Evolutionary conservation across 2,888 invertebrate genomes (phyloP), one percentile per base, ranked within the genome.

Genomic region (Pantelozetes paolii): DNA sequence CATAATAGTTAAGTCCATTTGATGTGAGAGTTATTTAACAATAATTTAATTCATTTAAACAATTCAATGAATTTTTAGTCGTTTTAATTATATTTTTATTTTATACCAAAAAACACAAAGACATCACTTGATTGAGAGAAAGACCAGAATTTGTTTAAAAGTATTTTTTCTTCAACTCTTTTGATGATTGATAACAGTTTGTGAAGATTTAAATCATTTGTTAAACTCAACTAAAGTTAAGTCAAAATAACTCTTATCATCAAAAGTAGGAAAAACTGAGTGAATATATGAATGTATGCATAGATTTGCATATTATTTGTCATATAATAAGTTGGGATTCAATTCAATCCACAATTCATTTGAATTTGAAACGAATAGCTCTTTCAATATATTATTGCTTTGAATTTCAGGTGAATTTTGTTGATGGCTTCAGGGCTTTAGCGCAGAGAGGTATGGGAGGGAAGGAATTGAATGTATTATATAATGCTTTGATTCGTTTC

Each of bases 281-380:
- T 36, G 36, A 36, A 9, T 36, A 28, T 45, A 42, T 40, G 40
- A 45, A 69, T 13, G 69, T 15, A 69, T 26, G 45, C 13, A 69
- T 69, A 45, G 42, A 69, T 69, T 69, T 69, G 69, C 69, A 69
- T 69, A 45, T n/a, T n/a, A n/a, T 69, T 69, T 45, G 42, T 69
- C 45, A 42, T 69, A 69, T 69, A 69, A 69, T 42, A 69, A 45
- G 26, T 40, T 36, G 40, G 45, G 26, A 42, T 69, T 45, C 45
- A 69, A 36, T 42, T 20, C 67, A 36, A 20, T 40, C 40, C 67
- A 67, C 67, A 67, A 67, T 40, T 69, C 69, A 69, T 69, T 69
- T 69, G 69, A 69, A 69, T 69, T 69, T 69, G 42, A 42, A 69
- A 67, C 36, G 23, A 67, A 67, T 11, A 20, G 5, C 36, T 36